Evolutionary conservation across 2,113 vertebrate genomes (phyloP).

Genomic region (Pomatostomus ruficeps): DNA sequence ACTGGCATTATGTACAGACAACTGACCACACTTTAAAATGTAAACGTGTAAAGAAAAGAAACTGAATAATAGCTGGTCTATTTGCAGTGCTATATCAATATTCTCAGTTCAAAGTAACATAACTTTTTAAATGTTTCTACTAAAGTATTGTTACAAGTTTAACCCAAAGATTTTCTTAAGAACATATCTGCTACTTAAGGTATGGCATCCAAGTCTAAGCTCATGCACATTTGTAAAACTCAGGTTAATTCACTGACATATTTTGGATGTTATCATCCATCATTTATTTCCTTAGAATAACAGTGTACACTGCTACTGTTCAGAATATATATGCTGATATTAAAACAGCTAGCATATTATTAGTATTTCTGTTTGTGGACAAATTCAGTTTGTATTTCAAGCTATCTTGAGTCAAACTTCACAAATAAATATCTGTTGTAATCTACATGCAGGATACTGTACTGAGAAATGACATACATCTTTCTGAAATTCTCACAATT

Average conservation of each 20-base stretch:
- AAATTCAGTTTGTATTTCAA: neutral
- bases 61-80: neutral
- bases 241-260: neutral
- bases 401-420: neutral
- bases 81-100: neutral
- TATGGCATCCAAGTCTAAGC: neutral
- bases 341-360: neutral
- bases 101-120: neutral
- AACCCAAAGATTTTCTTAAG: neutral
- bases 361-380: neutral
- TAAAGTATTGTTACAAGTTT: neutral
- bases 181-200: neutral
- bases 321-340: neutral
- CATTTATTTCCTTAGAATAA: neutral
- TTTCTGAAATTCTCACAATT: neutral
- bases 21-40: neutral
- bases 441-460: neutral
- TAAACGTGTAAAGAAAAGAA: neutral
- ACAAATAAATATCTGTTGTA: neutral
- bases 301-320: neutral
- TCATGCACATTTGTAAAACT: neutral
- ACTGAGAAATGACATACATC: neutral
- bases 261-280: neutral
- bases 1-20: neutral
- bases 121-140: neutral